A percentile compares a stretch with the other conserved stretches of the same genome.
Conservation (phyloP, 2,113 vertebrate genomes). For the Arizona elegans region DNA sequence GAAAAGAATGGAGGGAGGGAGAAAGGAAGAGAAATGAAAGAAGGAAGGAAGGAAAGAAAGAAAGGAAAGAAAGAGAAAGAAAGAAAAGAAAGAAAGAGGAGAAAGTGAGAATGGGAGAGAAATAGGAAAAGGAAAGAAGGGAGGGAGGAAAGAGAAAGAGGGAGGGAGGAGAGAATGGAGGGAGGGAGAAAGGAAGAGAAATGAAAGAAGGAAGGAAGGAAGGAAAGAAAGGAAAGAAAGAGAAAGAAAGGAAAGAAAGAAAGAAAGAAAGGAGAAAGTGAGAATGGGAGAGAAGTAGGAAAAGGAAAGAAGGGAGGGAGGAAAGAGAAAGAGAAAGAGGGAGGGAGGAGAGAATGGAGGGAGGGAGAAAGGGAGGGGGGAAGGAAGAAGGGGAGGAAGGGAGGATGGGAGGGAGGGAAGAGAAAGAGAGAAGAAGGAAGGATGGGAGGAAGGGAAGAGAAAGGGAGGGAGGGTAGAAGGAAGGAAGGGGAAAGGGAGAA, state of each 20-base stretch:
- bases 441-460: not conserved
- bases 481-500: not conserved
- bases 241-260: not conserved
- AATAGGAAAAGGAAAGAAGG: too few relatives aligned
- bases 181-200: not conserved
- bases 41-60: not conserved
- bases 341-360: not conserved
- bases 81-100: not conserved
- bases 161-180: accelerated
- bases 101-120: too few relatives aligned
- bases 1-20: too few relatives aligned
- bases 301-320: too few relatives aligned
- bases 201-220: too few relatives aligned
- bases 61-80: too few relatives aligned
- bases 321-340: not conserved
- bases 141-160: too few relatives aligned
- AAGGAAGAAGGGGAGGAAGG: too few relatives aligned
- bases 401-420: too few relatives aligned
- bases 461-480: not conserved
- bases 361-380: not conserved
- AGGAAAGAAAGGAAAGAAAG: not conserved
- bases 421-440: not conserved
- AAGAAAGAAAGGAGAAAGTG: not conserved
- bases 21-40: too few relatives aligned
- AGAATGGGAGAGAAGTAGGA: too few relatives aligned